phyloP scores from a whole-genome alignment of 2,113 vertebrate species.

The Tautogolabrus adspersus region DNA sequence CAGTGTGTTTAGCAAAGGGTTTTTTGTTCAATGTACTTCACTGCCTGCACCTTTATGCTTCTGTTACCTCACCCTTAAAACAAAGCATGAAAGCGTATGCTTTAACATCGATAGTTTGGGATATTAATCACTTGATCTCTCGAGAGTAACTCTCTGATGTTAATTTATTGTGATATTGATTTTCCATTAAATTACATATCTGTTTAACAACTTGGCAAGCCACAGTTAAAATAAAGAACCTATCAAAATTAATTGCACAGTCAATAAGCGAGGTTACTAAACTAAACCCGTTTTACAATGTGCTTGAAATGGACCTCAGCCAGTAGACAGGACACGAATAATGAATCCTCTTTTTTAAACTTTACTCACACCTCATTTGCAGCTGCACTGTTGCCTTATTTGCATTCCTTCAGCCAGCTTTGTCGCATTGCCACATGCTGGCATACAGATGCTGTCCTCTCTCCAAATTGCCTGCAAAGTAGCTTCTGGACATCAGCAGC shows the following conservation, averaged over 20 bases:
- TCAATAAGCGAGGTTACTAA: background rate
- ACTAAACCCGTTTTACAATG: background rate
- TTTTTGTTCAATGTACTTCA: too few relatives aligned
- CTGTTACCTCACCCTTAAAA: background rate
- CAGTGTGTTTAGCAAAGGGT: background rate
- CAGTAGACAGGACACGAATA: constrained; percentile 18
- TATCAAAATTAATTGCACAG: background rate
- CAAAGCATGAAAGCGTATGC: background rate
- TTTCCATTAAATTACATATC: background rate
- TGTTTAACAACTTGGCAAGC: background rate
- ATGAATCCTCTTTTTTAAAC: constrained; percentile 15
- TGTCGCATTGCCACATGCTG: constrained; percentile 63
- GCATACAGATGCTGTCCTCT: constrained; percentile 47
- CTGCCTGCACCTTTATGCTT: background rate
- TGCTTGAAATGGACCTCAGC: background rate
- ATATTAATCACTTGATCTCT: background rate
- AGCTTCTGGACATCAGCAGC: constrained; percentile 67
- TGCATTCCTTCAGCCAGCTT: constrained; percentile 59
- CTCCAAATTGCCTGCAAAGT: constrained; percentile 67
- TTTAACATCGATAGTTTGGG: background rate
- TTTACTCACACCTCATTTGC: constrained; percentile 55
- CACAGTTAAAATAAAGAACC: too few relatives aligned
- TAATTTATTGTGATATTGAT: constrained; percentile 1
- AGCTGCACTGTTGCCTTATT: constrained; percentile 59
- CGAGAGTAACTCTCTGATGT: background rate